Base-by-base conservation (phyloP, 2,113 vertebrate genomes). In the Cyprinus carpio region DNA sequence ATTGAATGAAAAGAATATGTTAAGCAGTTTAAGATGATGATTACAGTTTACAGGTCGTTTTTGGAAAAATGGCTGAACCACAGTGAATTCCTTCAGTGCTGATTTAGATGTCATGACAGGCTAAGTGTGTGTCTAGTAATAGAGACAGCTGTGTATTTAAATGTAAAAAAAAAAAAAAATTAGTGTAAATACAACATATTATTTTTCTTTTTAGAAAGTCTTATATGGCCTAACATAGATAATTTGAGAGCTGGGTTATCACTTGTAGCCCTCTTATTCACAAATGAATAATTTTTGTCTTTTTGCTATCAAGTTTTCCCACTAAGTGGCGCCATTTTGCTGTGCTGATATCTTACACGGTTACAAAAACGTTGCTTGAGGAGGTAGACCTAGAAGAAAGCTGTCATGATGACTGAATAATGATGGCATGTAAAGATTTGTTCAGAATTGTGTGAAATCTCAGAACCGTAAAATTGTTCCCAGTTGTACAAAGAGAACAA, bases 251-350 rank as follows among this genome's bases (percentile, higher is more conserved):
- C 16, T 71, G 6, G 10, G 34, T 11, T 64, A 64, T 27, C 9
- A 64, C 12, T 27, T 65, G 11, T 27, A 25, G 34, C 34, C 18
- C 8, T 40, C 69, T 72, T n/a, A n/a, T 12, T n/a, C 9, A 72
- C 20, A n/a, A 5, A 72, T 2, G 4, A 1, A 72, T 23, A 4
- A 0, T 12, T 10, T n/a, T 43, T 13, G 23, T 4, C 23, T 40
- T 43, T n/a, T 10, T 2, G 37, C 0, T n/a, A 25, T 46, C n/a
- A 25, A 0, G 13, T 15, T 79, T 27, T 40, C 3, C 13, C 78
- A 80, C 37, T 27, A 65, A 3, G 58, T 29, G 58, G 58, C 78
- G 58, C 58, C 40, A 65, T 64, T 80, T 46, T 60, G 18, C 76
- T 29, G 4, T 4, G 7, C 10, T 40, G 10, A 37, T n/a, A 58